Percentiles rank a stretch among this genome's conserved stretches.
Conservation (phyloP, 2,797 vertebrate species). For the Acanthopagrus latus region DNA sequence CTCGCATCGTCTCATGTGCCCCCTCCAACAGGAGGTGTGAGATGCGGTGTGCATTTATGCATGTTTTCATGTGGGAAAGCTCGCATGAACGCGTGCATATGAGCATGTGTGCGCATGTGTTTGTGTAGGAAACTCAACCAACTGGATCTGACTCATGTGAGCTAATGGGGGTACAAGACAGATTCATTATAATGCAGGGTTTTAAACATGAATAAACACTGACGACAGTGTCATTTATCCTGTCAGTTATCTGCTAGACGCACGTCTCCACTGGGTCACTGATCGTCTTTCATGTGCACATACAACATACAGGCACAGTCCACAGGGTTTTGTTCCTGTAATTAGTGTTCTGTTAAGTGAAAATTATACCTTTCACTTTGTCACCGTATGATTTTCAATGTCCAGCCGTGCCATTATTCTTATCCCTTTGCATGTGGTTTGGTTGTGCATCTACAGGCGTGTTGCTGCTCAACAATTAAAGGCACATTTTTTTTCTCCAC, state of each 20-base stretch:
- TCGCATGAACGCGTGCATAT: conserved; percentile 2
- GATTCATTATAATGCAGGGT: conserved; percentile 48
- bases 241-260: conserved; percentile 47
- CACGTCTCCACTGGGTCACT: conserved; percentile 48
- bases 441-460: too few species aligned
- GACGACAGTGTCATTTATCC: conserved; percentile 56
- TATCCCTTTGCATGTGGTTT: too few species aligned
- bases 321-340: conserved; percentile 18
- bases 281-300: conserved; percentile 32
- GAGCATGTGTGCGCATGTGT: background rate
- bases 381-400: background rate
- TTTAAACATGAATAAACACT: conserved; percentile 58
- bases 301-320: conserved; percentile 2
- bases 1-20: conserved; percentile 24
- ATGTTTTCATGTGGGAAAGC: conserved; percentile 21
- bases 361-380: conserved; percentile 51
- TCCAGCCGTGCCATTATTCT: background rate
- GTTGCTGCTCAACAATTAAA: conserved; percentile 46
- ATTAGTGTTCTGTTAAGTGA: conserved; percentile 18
- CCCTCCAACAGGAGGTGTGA: conserved; percentile 21
- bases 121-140: conserved; percentile 44
- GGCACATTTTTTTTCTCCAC: conserved; percentile 16
- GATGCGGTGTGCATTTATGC: conserved; percentile 16
- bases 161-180: conserved; percentile 54
- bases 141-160: conserved; percentile 46